Evolutionary conservation across 1,140 invertebrate species (phyloP).

Genomic region (Pseudomyrmex cubaensis): DNA sequence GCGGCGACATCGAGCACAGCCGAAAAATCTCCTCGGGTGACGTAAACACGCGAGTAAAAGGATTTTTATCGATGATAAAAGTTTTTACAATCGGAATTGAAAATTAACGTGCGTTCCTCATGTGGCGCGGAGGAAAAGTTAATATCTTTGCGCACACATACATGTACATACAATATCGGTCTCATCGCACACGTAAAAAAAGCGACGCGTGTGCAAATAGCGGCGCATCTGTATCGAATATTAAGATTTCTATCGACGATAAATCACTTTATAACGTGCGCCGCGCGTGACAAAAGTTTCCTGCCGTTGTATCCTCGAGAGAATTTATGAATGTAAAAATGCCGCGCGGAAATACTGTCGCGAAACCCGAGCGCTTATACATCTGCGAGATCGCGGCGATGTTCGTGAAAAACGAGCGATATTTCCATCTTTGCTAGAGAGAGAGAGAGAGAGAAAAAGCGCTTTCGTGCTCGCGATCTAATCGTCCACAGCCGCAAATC

Average conservation of each 20-base stretch:
- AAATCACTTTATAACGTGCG: conserved; percentile 43
- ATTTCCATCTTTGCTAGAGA: conserved; percentile 24
- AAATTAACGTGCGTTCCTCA: conserved; percentile 11
- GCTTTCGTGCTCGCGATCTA: conserved; percentile 30
- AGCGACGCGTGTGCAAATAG: background rate
- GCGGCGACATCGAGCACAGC: background rate
- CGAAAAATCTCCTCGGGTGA: background rate
- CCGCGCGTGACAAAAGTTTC: conserved; percentile 22
- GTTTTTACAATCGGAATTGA: background rate
- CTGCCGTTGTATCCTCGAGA: conserved; percentile 12
- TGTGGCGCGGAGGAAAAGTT: background rate
- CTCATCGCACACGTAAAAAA: background rate
- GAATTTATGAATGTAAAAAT: conserved; percentile 60
- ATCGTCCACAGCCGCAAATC: conserved; percentile 17
- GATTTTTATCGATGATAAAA: conserved; percentile 15
- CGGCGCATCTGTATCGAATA: conserved; percentile 34
- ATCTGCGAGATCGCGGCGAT: background rate
- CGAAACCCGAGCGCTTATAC: conserved; percentile 24
- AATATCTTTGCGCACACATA: conserved; percentile 4
- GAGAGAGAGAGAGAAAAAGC: no score
- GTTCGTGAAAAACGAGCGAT: conserved; percentile 25
- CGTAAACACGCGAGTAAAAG: background rate
- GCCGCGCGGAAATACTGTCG: conserved; percentile 33
- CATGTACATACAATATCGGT: background rate
- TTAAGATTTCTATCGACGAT: conserved; percentile 51